Base-by-base conservation (phyloP, 1,140 invertebrate species). In the Drosophila nannoptera region DNA sequence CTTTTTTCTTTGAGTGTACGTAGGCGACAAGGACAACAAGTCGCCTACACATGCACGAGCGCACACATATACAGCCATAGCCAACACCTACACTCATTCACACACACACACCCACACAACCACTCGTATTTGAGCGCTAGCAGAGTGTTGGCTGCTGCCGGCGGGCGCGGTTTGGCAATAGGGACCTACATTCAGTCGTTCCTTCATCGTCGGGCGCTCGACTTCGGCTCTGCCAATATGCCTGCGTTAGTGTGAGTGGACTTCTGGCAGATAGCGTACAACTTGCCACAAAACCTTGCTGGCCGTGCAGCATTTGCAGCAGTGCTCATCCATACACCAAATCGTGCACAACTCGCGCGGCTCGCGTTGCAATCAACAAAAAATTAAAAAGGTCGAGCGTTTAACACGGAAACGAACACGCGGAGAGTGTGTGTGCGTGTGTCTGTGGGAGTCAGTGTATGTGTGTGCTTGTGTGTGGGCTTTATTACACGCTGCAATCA, bases 141-240 rank as follows among this genome's bases (percentile, higher is more conserved):
- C 68, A 48, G 40, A 31, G 45, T 55, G 58, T 32, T 43, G 76
- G 76, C 60, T 12, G 45, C 54, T 49, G 61, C 35, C 59, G 55
- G 68, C 73, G 76, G 81, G 80, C 70, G 80, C 80, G 80, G 80
- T 73, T 78, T 73, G 80, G 80, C 73, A 84, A 84, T 69, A 84
- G 59, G 80, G 81, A 84, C 81, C 81, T 84, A 84, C 81, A 84
- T 84, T 84, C 48, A 53, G 58, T 83, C 80, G 80, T 82, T 43
- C 14, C 14, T 43, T n/a, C 40, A 2, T 22, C 22, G 22, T 22
- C 1, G 22, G 22, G 32, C 11, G 36, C 22, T 52, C 9, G 9
- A 33, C 22, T 45, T 12, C 33, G 43, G 14, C 35, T 32, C 56
- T 58, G 70, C 72, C 74, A 69, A 62, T 67, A 7, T 43, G 59